Conservation (phyloP, 2,113 vertebrate species). For the Rhagologus leucostigma region DNA sequence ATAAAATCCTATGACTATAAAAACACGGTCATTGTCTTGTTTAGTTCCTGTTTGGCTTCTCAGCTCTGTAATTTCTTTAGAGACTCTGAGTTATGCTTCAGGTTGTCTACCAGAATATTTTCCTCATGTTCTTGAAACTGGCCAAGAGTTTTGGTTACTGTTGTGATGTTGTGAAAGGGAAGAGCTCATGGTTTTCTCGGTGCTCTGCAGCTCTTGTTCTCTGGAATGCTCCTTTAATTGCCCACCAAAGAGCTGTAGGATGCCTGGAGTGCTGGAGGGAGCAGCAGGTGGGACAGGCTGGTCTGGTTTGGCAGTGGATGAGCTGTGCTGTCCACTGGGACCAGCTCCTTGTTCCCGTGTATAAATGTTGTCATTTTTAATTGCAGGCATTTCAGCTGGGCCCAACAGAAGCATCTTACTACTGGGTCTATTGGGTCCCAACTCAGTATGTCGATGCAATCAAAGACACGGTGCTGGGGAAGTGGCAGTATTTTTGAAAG, state of each 20-base stretch:
- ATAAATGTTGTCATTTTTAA: constrained; percentile 65
- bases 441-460: constrained; percentile 99
- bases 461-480: constrained; percentile 99
- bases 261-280: not conserved
- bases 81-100: not conserved
- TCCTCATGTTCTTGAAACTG: not conserved
- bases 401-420: constrained; percentile 99
- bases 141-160: not conserved
- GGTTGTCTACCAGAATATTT: not conserved
- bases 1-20: accelerated
- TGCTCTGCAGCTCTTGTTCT: not conserved
- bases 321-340: not conserved
- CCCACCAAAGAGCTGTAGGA: not conserved
- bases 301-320: not conserved
- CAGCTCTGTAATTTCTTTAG: not conserved
- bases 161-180: not conserved
- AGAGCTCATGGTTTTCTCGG: not conserved
- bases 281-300: not conserved
- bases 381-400: constrained; percentile 96
- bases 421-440: constrained; percentile 99
- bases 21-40: not conserved
- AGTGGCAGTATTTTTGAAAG: constrained; percentile 99
- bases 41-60: not conserved
- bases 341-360: not conserved
- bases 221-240: not conserved